Percentiles rank a stretch among this genome's conserved stretches.
Conservation (phyloP, 2,888 invertebrate species). For the Agrotis segetum region DNA sequence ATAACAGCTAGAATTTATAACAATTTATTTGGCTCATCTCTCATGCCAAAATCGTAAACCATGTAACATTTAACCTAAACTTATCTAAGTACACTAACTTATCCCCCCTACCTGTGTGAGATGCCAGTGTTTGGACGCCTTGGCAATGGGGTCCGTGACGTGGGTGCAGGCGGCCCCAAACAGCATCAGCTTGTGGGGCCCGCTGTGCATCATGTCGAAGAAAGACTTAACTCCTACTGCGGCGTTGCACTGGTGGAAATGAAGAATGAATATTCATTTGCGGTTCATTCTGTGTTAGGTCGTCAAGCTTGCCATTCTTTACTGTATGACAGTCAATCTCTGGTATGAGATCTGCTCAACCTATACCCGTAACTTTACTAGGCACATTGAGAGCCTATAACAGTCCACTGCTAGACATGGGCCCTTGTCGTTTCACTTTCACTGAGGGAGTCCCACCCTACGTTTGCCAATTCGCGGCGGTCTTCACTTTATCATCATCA, state of each 20-base stretch:
- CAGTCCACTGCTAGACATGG: too few species aligned
- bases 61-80: neutral
- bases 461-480: too few species aligned
- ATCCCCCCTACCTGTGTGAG: slow-evolving; percentile 94
- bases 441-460: too few species aligned
- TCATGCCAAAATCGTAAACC: neutral
- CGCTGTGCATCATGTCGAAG: slow-evolving; percentile 99
- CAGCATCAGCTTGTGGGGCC: slow-evolving; percentile 97
- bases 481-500: too few species aligned
- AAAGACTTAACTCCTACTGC: slow-evolving; percentile 98
- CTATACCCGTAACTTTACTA: neutral
- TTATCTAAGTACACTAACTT: slow-evolving; percentile 43
- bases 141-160: slow-evolving; percentile 99
- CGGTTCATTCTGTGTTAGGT: neutral
- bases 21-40: neutral
- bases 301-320: neutral
- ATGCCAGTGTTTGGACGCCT: slow-evolving; percentile 99
- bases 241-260: slow-evolving; percentile 94
- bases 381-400: too few species aligned
- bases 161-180: slow-evolving; percentile 99
- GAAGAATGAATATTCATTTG: neutral
- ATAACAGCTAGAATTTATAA: slow-evolving; percentile 27
- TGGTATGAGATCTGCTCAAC: neutral
- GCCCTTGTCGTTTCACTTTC: too few species aligned
- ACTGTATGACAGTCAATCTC: neutral